Evolutionary conservation across 2,113 vertebrate species (phyloP).

Genomic region (Amazona guildingii): DNA sequence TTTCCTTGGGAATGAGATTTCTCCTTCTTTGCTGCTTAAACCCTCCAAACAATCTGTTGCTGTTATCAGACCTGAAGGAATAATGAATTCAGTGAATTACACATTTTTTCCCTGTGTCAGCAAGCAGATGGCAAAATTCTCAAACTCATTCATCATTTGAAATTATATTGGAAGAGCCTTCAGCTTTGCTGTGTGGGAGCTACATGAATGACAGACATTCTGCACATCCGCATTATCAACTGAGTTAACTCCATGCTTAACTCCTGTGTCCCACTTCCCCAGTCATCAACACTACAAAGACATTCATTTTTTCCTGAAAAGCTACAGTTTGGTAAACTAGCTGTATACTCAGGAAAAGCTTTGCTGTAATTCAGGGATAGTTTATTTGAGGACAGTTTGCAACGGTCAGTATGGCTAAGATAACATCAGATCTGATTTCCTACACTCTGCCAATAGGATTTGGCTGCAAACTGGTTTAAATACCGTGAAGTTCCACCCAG

Average conservation of each 20-base stretch:
- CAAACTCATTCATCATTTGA: conserved; percentile 62
- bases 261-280: neutral
- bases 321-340: rapidly evolving
- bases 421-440: neutral
- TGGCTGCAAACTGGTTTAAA: neutral
- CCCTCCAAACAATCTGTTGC: conserved; percentile 52
- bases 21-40: conserved; percentile 10
- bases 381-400: neutral
- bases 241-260: neutral
- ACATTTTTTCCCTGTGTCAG: conserved; percentile 58
- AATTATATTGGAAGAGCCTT: conserved; percentile 43
- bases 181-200: conserved; percentile 1
- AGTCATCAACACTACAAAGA: neutral
- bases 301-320: neutral
- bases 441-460: neutral
- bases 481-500: neutral
- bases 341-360: neutral
- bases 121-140: conserved; percentile 66
- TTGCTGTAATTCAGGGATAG: rapidly evolving
- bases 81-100: conserved; percentile 60
- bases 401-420: neutral
- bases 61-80: conserved; percentile 53
- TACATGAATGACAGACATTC: conserved; percentile 7
- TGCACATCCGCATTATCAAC: neutral
- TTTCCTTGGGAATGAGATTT: conserved; percentile 14